These are phyloP conservation scores for Brachylomia viminalis DNA, from an alignment of 2,888 invertebrate species.

Conservation along the genomic window DNA sequence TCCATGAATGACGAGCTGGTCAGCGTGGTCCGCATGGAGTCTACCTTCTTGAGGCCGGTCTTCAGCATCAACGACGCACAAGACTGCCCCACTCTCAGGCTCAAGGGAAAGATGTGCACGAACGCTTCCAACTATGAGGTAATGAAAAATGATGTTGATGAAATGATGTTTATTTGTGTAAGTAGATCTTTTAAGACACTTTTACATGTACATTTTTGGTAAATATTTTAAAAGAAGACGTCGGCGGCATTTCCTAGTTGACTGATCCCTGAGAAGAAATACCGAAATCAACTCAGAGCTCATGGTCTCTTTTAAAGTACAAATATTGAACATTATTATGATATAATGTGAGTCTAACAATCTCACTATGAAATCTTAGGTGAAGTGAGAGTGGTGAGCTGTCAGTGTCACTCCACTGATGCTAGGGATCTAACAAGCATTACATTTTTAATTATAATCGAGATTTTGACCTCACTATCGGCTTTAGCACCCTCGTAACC, in stretches of 20 bases:
- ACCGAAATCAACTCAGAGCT: neutral
- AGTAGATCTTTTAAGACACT: neutral
- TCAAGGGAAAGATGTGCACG: conserved; percentile 69
- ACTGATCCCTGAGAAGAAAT: neutral
- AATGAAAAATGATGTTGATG: neutral
- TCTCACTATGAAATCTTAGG: too few relatives aligned
- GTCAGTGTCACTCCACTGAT: too few relatives aligned
- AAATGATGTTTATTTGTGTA: neutral
- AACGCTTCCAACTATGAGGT: conserved; percentile 27
- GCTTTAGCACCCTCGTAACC: too few relatives aligned
- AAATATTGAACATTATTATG: too few relatives aligned
- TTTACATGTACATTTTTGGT: neutral
- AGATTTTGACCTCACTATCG: too few relatives aligned
- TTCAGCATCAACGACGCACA: conserved; percentile 74
- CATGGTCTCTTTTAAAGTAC: neutral
- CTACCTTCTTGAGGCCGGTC: conserved; percentile 76
- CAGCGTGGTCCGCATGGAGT: conserved; percentile 75
- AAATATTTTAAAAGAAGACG: neutral
- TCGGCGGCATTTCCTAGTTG: neutral
- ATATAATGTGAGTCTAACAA: neutral
- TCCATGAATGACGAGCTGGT: conserved; percentile 69
- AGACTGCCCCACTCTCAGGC: conserved; percentile 70
- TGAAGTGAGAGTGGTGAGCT: too few relatives aligned
- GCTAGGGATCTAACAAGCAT: too few relatives aligned
- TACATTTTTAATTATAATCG: too few relatives aligned